Percentiles rank a stretch among this genome's conserved stretches.
These are phyloP conservation scores for Globodera ellingtonae DNA, from an alignment of 1,140 invertebrate genomes.

Conservation along the genomic window DNA sequence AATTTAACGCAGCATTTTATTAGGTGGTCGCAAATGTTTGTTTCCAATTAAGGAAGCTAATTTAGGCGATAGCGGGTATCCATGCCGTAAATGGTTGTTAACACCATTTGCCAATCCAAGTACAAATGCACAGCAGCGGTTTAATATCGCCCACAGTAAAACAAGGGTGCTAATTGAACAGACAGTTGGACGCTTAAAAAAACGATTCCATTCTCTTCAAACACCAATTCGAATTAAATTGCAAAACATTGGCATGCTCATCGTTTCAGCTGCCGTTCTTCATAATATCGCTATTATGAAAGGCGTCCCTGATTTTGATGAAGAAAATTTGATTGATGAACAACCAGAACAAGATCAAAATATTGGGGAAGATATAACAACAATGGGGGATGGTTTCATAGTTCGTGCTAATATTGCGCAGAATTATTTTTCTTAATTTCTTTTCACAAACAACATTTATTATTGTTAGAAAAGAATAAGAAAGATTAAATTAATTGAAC, in stretches of 20 bases:
- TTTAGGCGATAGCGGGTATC: constrained; percentile 1
- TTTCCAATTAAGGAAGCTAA: background rate
- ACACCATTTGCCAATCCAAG: background rate
- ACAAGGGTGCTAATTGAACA: background rate
- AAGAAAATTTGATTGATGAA: constrained; percentile 3
- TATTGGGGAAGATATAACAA: background rate
- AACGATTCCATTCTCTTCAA: background rate
- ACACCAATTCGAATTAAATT: background rate
- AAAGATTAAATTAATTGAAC: too few species aligned
- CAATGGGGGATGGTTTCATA: background rate
- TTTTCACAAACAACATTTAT: too few species aligned
- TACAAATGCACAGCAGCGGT: background rate
- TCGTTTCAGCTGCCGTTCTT: background rate
- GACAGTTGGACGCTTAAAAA: background rate
- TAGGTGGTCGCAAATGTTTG: background rate
- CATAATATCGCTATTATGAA: constrained; percentile 4
- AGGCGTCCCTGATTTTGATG: constrained; percentile 9
- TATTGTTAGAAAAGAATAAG: too few species aligned
- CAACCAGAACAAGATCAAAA: background rate
- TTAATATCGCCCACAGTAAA: background rate
- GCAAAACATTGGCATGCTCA: constrained; percentile 17
- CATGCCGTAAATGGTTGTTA: constrained; percentile 1
- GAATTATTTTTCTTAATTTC: background rate
- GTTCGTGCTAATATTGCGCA: background rate
- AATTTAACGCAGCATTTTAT: background rate